Evolutionary conservation across 2,888 invertebrate species (phyloP), one percentile per base, ranked within the genome.

Genomic region (Nudaria mundana): DNA sequence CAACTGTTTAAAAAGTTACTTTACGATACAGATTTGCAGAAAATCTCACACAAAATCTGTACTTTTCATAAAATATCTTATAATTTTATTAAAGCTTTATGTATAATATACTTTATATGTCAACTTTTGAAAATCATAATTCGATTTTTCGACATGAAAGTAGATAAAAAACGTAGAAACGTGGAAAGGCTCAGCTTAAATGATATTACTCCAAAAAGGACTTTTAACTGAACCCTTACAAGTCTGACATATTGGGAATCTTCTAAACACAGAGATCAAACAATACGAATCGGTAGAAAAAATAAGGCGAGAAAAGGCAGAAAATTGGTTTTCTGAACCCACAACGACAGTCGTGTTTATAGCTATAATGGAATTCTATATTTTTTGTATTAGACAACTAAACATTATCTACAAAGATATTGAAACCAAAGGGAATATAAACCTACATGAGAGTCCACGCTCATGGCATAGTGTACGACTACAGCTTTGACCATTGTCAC

Each of bases 301-400:
- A 25, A 47, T 37, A 43, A 47, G 34, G 30, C 31, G 18, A n/a
- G n/a, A 37, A 35, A 35, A 20, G 30, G 18, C 20, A 13, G 34
- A 40, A 37, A 48, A 45, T 48, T 42, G 45, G 29, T 39, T 41
- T 48, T 37, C 14, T 13, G 25, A 28, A 23, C 25, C 32, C 25
- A 28, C 8, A 34, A 12, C 37, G 38, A 12, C 15, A 30, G 23
- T 13, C 24, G 36, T 41, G 36, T 34, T 32, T 23, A 39, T 15
- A 31, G 26, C 34, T 39, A 42, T 42, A 44, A 44, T 42, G 33
- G 37, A 48, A 42, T 48, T 34, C 18, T 20, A 14, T 20, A 30
- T 11, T 34, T 30, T 41, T 44, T 48, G 39, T 48, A 39, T 33
- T 11, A 20, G 26, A 36, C 36, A 37, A 37, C 37, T 40, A 39